phyloP scores from a whole-genome alignment of 2,113 vertebrate species.

The Arvicanthis niloticus region DNA sequence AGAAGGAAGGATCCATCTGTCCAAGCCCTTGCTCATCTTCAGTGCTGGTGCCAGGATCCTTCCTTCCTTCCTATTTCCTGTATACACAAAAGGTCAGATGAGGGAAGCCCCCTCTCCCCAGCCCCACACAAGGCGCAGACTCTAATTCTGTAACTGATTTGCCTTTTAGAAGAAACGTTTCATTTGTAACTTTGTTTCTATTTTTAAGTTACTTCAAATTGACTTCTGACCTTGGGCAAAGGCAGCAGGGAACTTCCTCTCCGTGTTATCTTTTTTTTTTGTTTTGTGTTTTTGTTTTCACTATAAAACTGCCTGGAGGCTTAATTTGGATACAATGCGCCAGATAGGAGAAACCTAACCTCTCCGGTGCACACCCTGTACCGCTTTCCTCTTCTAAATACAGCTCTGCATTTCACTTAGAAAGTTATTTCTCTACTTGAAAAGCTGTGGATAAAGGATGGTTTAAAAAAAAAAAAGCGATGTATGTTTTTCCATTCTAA shows the following conservation, averaged over 20 bases:
- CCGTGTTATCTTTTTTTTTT: slow-evolving; percentile 17
- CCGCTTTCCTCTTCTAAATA: not conserved
- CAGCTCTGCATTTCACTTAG: not conserved
- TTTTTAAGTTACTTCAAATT: not conserved
- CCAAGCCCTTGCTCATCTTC: fast-evolving
- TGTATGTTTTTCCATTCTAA: not conserved
- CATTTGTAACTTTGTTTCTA: slow-evolving; percentile 21
- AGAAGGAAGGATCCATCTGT: not conserved
- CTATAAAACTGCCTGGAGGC: not conserved
- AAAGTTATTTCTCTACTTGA: not conserved
- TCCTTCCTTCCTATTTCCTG: too few relatives aligned
- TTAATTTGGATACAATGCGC: slow-evolving; percentile 44
- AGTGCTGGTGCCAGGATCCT: not conserved
- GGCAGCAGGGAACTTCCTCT: not conserved
- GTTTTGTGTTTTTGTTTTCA: slow-evolving; percentile 11
- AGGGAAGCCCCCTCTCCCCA: fast-evolving
- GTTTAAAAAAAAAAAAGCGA: not conserved
- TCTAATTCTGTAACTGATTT: fast-evolving
- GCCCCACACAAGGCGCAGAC: not conserved
- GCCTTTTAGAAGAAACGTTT: not conserved
- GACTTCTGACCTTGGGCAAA: not conserved
- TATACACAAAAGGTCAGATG: not conserved
- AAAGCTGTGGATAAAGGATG: not conserved
- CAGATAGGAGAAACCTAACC: not conserved
- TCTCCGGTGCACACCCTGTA: not conserved